Evolutionary conservation across 2,888 invertebrate species (phyloP).

Genomic region (Drosophila kanekoi): DNA sequence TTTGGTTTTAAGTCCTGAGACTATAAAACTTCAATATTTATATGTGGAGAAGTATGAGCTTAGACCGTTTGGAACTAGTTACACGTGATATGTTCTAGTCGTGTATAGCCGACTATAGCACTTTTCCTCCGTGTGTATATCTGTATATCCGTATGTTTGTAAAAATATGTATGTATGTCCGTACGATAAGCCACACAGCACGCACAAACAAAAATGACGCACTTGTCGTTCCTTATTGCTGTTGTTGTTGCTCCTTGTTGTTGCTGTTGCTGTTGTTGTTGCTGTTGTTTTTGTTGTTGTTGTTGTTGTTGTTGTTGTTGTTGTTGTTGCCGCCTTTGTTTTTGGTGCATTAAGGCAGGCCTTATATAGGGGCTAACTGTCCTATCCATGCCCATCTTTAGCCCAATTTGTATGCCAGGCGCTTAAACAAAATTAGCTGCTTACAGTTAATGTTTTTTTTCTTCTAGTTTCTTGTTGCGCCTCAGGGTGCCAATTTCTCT

Average conservation of each 20-base stretch:
- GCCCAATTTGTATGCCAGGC: constrained; percentile 8
- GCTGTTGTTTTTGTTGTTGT: constrained; percentile 34
- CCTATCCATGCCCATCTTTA: constrained; percentile 3
- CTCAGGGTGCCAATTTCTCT: constrained; percentile 65
- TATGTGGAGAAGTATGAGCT: no score
- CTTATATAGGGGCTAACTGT: constrained; percentile 41
- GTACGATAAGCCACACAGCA: constrained; percentile 63
- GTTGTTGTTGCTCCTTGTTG: constrained; percentile 24
- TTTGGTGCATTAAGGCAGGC: constrained; percentile 26
- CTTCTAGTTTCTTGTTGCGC: constrained; percentile 25
- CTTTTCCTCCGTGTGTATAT: not conserved
- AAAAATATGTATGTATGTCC: not conserved
- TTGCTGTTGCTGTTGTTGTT: constrained; percentile 30
- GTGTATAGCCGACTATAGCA: not conserved
- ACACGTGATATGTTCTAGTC: not conserved
- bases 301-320: constrained; percentile 14
- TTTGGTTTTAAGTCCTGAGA: no score
- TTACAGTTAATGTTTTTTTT: constrained; percentile 13
- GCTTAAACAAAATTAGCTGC: constrained; percentile 54
- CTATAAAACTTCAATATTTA: no score
- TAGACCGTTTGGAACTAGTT: no score
- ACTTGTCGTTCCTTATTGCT: constrained; percentile 56
- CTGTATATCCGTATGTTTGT: constrained; percentile 7
- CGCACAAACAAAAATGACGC: constrained; percentile 70
- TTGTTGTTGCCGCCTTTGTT: constrained; percentile 11